Conservation (phyloP, 1,140 invertebrate genomes). For the Anthonomus grandis region DNA sequence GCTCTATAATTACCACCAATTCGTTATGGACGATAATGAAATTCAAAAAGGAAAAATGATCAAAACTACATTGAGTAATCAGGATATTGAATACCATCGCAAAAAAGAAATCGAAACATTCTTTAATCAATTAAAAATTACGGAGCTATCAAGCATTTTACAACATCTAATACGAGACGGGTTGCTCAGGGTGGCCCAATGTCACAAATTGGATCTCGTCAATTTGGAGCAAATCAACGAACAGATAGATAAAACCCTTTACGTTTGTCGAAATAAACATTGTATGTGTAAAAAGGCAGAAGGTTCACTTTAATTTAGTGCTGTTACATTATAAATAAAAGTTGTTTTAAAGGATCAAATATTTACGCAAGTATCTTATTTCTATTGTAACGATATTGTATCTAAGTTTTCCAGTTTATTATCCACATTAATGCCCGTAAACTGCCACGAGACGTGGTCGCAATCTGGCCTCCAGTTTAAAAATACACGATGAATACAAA, state of each 20-base stretch:
- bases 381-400: no score
- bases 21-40: conserved; percentile 8
- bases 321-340: no score
- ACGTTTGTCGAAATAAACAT: conserved; percentile 6
- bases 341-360: no score
- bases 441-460: no score
- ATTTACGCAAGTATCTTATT: no score
- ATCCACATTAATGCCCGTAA: no score
- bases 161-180: conserved; percentile 13
- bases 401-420: no score
- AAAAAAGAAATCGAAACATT: conserved; percentile 13
- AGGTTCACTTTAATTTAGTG: no score
- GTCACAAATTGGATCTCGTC: background rate
- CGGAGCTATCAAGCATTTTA: conserved; percentile 11
- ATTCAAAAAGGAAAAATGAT: conserved; percentile 10
- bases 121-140: conserved; percentile 4
- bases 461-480: no score
- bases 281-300: conserved; percentile 10
- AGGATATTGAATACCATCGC: conserved; percentile 11
- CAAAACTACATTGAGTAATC: background rate
- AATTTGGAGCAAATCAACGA: background rate
- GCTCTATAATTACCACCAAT: conserved; percentile 5
- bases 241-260: conserved; percentile 7
- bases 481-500: no score
- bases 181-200: conserved; percentile 2